Conservation (phyloP, 2,113 vertebrate genomes). For the Pogonocichla stellata region DNA sequence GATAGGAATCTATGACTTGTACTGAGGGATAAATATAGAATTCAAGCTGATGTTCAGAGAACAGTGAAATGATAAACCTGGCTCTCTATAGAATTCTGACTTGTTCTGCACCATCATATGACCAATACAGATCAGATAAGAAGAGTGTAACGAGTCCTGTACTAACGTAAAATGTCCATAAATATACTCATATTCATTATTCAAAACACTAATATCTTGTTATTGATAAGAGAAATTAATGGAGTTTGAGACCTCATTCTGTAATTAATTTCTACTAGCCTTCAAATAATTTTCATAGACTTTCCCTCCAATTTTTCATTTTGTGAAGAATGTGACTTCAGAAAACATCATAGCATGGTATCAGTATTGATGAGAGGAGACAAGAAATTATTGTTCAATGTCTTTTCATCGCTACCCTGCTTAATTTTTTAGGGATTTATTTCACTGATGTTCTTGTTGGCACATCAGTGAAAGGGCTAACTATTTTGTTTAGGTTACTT, state of each 20-base stretch:
- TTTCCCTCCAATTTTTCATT: not conserved
- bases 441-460: not conserved
- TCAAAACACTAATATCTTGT: not conserved
- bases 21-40: not conserved
- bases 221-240: not conserved
- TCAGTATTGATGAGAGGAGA: not conserved
- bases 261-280: not conserved
- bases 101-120: not conserved
- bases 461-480: not conserved
- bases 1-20: not conserved
- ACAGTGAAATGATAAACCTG: not conserved
- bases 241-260: not conserved
- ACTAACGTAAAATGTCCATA: not conserved
- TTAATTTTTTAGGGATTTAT: not conserved
- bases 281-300: not conserved
- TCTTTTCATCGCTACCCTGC: rapidly evolving
- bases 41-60: not conserved
- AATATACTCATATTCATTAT: not conserved
- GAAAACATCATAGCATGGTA: not conserved
- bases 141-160: not conserved
- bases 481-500: not conserved
- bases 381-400: not conserved
- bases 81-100: not conserved
- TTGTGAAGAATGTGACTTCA: not conserved
- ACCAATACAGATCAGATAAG: not conserved